Evolutionary conservation across 1,140 invertebrate species (phyloP).

Genomic region (Dendroctonus ponderosae): DNA sequence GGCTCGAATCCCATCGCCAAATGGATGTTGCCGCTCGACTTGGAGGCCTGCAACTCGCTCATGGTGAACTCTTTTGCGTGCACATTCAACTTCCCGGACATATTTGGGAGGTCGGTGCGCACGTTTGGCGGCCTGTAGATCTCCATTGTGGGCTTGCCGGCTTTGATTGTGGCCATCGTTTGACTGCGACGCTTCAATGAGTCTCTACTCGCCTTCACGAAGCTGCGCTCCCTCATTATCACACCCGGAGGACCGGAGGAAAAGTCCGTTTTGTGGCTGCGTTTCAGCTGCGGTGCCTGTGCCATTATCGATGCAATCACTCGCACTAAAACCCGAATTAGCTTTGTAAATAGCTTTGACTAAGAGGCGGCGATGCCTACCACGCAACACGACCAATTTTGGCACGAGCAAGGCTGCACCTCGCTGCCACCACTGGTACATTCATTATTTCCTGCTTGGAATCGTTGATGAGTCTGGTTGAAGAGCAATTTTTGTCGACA

Average conservation of each 20-base stretch:
- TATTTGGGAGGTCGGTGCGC: conserved; percentile 47
- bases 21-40: conserved; percentile 60
- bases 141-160: conserved; percentile 76
- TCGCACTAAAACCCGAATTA: conserved; percentile 32
- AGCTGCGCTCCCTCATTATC: conserved; percentile 46
- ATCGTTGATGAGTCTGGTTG: conserved; percentile 14
- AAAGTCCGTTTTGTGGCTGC: conserved; percentile 48
- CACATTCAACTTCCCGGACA: conserved; percentile 67
- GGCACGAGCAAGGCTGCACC: conserved; percentile 42
- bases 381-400: conserved; percentile 44
- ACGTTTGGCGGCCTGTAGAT: conserved; percentile 84
- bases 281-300: conserved; percentile 38
- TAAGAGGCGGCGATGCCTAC: conserved; percentile 36
- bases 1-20: conserved; percentile 55
- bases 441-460: conserved; percentile 27
- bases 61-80: conserved; percentile 84
- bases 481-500: not conserved
- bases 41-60: conserved; percentile 62
- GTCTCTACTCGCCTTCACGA: conserved; percentile 44
- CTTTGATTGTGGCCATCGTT: conserved; percentile 57
- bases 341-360: conserved; percentile 36
- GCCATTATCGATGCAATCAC: conserved; percentile 26
- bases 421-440: conserved; percentile 24
- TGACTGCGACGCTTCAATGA: conserved; percentile 55
- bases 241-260: conserved; percentile 30